Percentiles rank a stretch among this genome's conserved stretches.
Conservation (phyloP, 2,113 vertebrate genomes). For the Platichthys stellatus region DNA sequence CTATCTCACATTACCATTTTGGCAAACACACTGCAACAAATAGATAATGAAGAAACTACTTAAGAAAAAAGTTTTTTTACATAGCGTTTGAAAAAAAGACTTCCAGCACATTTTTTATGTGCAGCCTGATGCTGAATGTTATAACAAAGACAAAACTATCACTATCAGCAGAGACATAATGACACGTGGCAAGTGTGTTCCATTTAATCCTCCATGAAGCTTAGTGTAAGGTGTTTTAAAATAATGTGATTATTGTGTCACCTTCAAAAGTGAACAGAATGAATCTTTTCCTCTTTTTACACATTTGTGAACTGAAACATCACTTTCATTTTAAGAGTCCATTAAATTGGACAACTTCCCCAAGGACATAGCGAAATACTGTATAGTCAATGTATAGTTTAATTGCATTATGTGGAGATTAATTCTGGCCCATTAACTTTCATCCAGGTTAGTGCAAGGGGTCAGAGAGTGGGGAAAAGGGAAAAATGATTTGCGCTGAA, state of each 20-base stretch:
- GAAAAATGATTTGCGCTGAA: constrained; percentile 63
- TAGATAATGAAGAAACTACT: too few relatives aligned
- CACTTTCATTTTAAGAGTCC: constrained; percentile 76
- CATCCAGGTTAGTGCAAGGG: constrained; percentile 76
- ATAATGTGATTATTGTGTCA: constrained; percentile 42
- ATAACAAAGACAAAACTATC: not conserved
- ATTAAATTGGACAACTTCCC: constrained; percentile 79
- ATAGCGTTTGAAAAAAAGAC: not conserved
- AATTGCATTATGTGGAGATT: constrained; percentile 83
- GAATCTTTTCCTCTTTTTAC: constrained; percentile 49
- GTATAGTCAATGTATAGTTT: constrained; percentile 82
- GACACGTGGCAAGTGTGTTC: constrained; percentile 32
- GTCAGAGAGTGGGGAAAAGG: constrained; percentile 68
- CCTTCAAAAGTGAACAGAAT: constrained; percentile 53
- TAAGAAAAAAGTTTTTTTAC: not conserved
- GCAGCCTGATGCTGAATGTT: too few relatives aligned
- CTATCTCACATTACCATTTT: constrained; percentile 14
- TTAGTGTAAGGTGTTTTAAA: constrained; percentile 34
- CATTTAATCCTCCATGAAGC: constrained; percentile 13
- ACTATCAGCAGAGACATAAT: constrained; percentile 3
- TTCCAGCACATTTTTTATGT: not conserved
- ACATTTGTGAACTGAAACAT: constrained; percentile 73
- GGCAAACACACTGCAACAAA: not conserved
- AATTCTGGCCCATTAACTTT: constrained; percentile 84
- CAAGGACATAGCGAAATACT: constrained; percentile 76